These are phyloP conservation scores for Dasyornis broadbenti DNA, from an alignment of 2,113 vertebrate species.

Conservation along the genomic window DNA sequence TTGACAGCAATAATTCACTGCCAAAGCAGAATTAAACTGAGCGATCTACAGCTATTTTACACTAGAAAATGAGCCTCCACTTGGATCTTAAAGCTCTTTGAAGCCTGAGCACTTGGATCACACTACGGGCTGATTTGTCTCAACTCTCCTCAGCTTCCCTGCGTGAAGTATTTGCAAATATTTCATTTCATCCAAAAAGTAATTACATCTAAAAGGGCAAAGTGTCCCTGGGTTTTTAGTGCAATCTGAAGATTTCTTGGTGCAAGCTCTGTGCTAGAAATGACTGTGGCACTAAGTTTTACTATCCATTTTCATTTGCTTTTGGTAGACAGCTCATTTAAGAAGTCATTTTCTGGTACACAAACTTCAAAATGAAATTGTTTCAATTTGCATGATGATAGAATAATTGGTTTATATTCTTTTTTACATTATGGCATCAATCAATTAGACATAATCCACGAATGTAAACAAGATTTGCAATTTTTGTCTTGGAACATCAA, in stretches of 20 bases:
- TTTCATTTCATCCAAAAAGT: not conserved
- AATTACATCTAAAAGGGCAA: not conserved
- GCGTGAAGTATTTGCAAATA: not conserved
- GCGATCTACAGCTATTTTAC: not conserved
- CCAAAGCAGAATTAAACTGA: not conserved
- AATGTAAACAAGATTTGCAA: conserved; percentile 29
- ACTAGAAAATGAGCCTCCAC: not conserved
- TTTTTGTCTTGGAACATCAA: conserved; percentile 4
- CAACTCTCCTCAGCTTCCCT: not conserved
- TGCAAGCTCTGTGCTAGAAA: not conserved
- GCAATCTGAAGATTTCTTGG: not conserved
- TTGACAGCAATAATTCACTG: not conserved
- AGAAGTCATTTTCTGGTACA: conserved; percentile 70
- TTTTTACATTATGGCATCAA: conserved; percentile 11
- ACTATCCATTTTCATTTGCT: conserved; percentile 34
- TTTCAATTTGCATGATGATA: conserved; percentile 45
- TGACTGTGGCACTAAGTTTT: not conserved
- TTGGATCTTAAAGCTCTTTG: not conserved
- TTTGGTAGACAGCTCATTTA: conserved; percentile 35
- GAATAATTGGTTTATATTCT: conserved; percentile 38
- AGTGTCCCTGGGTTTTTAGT: not conserved
- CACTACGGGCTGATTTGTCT: not conserved
- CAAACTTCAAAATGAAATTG: conserved; percentile 64
- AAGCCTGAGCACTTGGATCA: not conserved
- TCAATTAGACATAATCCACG: conserved; percentile 34